phyloP scores from a whole-genome alignment of 2,797 vertebrate species.

The Sandelia bainsii region DNA sequence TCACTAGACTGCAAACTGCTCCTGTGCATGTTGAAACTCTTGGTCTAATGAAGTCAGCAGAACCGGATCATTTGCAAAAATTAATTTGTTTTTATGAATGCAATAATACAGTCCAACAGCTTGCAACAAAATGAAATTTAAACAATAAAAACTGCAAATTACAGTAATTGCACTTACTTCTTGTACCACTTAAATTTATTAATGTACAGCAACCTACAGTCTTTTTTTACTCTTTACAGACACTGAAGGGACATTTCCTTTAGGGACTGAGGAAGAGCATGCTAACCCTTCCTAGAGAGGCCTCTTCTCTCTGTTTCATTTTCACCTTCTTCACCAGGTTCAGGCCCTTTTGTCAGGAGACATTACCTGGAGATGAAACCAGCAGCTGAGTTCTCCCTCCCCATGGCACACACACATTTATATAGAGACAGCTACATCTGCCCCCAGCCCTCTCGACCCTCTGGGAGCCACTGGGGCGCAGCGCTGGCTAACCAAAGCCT shows the following conservation, averaged over 20 bases:
- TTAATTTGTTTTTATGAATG: constrained; percentile 36
- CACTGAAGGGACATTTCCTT: constrained; percentile 26
- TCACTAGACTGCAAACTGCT: neutral
- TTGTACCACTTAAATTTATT: constrained; percentile 1
- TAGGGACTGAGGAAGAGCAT: constrained; percentile 34
- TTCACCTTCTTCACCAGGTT: constrained; percentile 70
- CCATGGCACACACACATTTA: constrained; percentile 18
- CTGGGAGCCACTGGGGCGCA: constrained; percentile 26
- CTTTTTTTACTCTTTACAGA: constrained; percentile 10
- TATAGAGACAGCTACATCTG: constrained; percentile 33
- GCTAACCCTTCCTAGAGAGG: constrained; percentile 36
- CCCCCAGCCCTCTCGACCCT: constrained; percentile 19
- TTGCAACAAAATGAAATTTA: constrained; percentile 19
- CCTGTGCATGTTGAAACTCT: neutral
- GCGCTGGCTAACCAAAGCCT: constrained; percentile 22
- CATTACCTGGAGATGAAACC: constrained; percentile 65
- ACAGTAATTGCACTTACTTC: neutral
- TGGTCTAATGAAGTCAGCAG: neutral
- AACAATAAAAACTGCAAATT: constrained; percentile 9
- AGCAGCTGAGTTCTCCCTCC: constrained; percentile 70
- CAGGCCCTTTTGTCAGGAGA: constrained; percentile 51
- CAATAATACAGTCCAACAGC: constrained; percentile 28
- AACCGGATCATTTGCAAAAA: neutral
- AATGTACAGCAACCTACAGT: neutral
- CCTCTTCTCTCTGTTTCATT: constrained; percentile 77